These are phyloP conservation scores for Gryllus bimaculatus DNA, from an alignment of 1,140 invertebrate species.

Conservation along the genomic window DNA sequence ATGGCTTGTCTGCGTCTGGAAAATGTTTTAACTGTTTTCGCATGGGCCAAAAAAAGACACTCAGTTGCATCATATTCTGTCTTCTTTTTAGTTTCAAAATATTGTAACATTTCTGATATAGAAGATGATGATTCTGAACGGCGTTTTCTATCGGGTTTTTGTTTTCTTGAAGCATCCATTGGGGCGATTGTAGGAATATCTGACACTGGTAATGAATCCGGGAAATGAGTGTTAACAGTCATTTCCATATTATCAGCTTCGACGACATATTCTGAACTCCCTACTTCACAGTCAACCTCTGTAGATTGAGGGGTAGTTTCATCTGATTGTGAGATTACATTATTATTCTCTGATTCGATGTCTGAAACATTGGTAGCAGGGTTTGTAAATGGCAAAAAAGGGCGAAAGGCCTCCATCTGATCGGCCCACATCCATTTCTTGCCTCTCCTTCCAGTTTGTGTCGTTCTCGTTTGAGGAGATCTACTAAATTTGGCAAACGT, in stretches of 20 bases:
- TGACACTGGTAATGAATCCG: not conserved
- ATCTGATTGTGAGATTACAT: no score
- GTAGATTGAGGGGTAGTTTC: not conserved
- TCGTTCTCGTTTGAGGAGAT: not conserved
- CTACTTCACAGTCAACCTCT: not conserved
- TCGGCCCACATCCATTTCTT: not conserved
- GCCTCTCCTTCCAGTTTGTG: not conserved
- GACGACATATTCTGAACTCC: not conserved
- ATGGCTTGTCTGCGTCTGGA: not conserved
- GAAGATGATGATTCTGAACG: not conserved
- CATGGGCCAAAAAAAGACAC: not conserved
- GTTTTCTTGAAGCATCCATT: not conserved
- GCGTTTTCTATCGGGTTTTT: not conserved
- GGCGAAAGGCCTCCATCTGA: not conserved
- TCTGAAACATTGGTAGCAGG: not conserved
- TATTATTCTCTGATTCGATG: not conserved
- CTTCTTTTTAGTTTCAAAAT: not conserved
- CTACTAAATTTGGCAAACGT: not conserved
- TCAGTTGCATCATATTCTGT: not conserved
- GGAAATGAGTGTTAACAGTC: not conserved
- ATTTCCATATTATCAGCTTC: not conserved
- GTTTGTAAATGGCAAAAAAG: not conserved
- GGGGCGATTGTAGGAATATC: not conserved
- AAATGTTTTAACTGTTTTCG: not conserved
- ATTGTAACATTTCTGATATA: not conserved